Percentiles rank a stretch among this genome's conserved stretches.
phyloP scores from a whole-genome alignment of 2,797 vertebrate genomes.

The Lithobates pipiens region DNA sequence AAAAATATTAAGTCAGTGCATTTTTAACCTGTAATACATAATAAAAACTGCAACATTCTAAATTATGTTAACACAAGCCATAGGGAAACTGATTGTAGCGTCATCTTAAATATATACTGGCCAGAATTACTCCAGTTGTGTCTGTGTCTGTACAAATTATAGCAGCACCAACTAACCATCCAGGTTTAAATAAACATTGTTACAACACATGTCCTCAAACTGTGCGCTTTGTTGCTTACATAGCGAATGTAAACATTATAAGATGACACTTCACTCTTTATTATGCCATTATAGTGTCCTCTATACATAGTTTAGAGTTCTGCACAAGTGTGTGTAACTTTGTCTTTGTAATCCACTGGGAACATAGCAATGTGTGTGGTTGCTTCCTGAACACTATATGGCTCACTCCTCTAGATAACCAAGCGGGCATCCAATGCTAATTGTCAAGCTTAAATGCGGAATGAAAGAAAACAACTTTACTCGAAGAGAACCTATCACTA shows the following conservation, averaged over 20 bases:
- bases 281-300: background rate
- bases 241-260: background rate
- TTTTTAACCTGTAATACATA: background rate
- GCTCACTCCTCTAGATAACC: background rate
- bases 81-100: background rate
- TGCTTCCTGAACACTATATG: too few species aligned
- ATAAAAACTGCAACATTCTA: background rate
- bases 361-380: too few species aligned
- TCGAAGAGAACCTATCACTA: background rate
- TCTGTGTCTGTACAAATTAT: background rate
- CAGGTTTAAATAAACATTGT: conserved; percentile 9
- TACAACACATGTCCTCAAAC: background rate
- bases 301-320: background rate
- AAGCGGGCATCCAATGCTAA: too few species aligned
- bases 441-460: too few species aligned
- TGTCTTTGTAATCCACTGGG: background rate
- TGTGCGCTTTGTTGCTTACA: background rate
- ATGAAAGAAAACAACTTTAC: background rate
- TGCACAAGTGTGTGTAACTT: background rate
- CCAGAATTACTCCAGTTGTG: background rate
- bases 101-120: background rate
- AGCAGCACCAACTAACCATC: too few species aligned
- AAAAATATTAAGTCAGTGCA: background rate
- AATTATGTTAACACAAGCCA: background rate
- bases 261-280: background rate